Evolutionary conservation across 2,797 vertebrate genomes (phyloP).

Genomic region (Tragopan temminckii): DNA sequence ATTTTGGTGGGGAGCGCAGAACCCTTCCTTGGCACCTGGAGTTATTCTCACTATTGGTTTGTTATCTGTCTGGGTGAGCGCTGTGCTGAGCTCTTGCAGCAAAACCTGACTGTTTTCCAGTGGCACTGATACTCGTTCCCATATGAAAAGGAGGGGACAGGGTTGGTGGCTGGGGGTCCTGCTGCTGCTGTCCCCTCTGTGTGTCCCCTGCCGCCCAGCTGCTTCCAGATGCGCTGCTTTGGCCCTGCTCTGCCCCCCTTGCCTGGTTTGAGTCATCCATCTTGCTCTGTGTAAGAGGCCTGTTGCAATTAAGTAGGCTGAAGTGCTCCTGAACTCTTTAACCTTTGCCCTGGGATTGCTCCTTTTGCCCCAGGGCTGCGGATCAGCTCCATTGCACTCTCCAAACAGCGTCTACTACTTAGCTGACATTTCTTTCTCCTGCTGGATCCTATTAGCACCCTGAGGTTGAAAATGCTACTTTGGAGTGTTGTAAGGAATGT

Average conservation of each 20-base stretch:
- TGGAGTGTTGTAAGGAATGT: conserved; percentile 70
- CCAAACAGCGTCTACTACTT: conserved; percentile 70
- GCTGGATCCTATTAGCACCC: conserved; percentile 79
- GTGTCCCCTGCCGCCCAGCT: accelerated
- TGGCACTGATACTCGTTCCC: accelerated
- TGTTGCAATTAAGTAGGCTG: conserved; percentile 69
- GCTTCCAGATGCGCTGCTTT: background rate
- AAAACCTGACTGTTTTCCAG: background rate
- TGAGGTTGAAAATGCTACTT: conserved; percentile 73
- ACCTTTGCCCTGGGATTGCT: conserved; percentile 77
- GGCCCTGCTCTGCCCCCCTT: background rate
- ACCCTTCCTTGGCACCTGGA: background rate
- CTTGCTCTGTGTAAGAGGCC: conserved; percentile 64
- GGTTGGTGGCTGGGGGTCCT: accelerated
- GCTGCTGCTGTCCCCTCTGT: accelerated
- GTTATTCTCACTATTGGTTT: background rate
- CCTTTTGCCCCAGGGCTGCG: conserved; percentile 67
- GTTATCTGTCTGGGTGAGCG: background rate
- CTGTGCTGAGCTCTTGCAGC: background rate
- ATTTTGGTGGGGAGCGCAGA: background rate
- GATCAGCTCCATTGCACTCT: conserved; percentile 75
- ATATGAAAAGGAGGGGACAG: background rate
- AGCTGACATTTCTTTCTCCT: conserved; percentile 69
- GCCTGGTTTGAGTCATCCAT: conserved; percentile 45
- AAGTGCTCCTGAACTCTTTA: conserved; percentile 79